phyloP scores from a whole-genome alignment of 2,888 invertebrate species.

The Andrena flavipes region DNA sequence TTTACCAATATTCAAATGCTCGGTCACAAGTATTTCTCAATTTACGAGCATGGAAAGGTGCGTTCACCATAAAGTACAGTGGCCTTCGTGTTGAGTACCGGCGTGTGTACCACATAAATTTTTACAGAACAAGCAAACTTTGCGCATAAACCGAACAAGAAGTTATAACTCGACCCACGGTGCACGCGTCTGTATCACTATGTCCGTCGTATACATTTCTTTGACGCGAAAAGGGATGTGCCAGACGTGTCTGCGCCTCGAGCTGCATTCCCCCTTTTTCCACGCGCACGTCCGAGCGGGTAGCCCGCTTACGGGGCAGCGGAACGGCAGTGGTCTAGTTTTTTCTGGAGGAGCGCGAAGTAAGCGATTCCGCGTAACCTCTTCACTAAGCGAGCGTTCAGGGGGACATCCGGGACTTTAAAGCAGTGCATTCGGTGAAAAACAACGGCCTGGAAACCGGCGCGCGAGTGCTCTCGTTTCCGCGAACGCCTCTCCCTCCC shows the following conservation, averaged over 20 bases:
- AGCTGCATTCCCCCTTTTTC: neutral
- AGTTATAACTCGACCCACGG: too few relatives aligned
- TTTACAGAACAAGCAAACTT: too few relatives aligned
- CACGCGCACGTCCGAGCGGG: neutral
- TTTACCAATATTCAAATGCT: too few relatives aligned
- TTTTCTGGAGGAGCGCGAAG: neutral
- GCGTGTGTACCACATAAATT: too few relatives aligned
- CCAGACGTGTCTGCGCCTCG: neutral
- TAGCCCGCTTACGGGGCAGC: neutral
- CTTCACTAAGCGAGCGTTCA: conserved; percentile 1
- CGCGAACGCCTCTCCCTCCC: neutral
- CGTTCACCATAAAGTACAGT: too few relatives aligned
- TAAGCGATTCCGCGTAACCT: conserved; percentile 9
- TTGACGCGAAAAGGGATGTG: neutral
- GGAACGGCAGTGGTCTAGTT: neutral
- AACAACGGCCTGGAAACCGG: conserved; percentile 14
- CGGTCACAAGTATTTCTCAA: too few relatives aligned
- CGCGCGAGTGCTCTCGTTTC: conserved; percentile 2
- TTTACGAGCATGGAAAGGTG: too few relatives aligned
- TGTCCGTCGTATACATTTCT: neutral
- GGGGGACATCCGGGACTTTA: neutral
- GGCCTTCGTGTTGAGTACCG: too few relatives aligned
- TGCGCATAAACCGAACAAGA: too few relatives aligned
- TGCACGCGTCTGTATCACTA: too few relatives aligned
- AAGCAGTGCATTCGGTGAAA: conserved; percentile 14